Percentiles rank a stretch among this genome's conserved stretches.
These are phyloP conservation scores for Uropetala carovei DNA, from an alignment of 2,888 invertebrate genomes.

Conservation along the genomic window DNA sequence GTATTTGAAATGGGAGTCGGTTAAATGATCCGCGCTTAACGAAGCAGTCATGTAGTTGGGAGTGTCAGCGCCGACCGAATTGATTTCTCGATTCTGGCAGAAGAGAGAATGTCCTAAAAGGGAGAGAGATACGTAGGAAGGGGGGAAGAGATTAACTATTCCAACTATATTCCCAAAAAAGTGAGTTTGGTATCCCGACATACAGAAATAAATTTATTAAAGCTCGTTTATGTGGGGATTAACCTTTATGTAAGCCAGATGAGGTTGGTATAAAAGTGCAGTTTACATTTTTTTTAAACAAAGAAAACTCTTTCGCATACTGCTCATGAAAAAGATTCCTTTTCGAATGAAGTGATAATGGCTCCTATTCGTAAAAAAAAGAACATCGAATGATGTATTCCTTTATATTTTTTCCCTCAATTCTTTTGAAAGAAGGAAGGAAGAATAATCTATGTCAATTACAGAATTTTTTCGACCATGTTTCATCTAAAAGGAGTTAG, in stretches of 20 bases:
- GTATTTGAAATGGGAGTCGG: too few relatives aligned
- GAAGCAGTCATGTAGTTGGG: too few relatives aligned
- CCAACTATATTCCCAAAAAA: background rate
- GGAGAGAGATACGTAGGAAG: background rate
- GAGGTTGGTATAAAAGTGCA: background rate
- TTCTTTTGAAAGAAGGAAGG: background rate
- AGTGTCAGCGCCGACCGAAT: too few relatives aligned
- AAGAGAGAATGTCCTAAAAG: background rate
- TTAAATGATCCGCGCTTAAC: too few relatives aligned
- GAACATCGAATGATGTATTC: background rate
- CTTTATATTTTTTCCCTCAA: background rate
- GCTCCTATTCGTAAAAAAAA: background rate
- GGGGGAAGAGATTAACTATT: background rate
- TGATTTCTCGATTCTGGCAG: too few relatives aligned
- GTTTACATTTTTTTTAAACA: background rate
- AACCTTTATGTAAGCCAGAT: background rate
- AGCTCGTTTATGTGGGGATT: background rate
- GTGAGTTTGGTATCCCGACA: background rate
- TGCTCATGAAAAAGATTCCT: background rate
- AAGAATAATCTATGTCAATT: background rate
- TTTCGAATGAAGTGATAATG: conserved; percentile 13
- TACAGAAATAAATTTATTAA: background rate
- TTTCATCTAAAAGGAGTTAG: too few relatives aligned
- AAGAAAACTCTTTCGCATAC: background rate
- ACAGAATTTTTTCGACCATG: background rate